These are phyloP conservation scores for Tipula vernalis DNA, from an alignment of 2,888 invertebrate genomes.

Conservation along the genomic window DNA sequence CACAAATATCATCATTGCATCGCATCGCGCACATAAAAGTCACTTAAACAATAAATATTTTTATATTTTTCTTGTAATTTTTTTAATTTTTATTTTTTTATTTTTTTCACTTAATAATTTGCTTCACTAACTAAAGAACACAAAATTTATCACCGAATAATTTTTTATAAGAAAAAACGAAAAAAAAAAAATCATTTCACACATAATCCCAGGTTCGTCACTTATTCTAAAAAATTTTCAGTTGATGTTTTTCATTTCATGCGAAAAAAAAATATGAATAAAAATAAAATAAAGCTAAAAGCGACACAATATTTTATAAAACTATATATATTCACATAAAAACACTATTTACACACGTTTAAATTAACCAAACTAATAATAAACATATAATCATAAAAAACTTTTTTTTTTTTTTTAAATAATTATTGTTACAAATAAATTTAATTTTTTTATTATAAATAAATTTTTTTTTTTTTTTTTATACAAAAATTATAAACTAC, in stretches of 20 bases:
- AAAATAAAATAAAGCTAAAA: neutral
- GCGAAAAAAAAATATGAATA: neutral
- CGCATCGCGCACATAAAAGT: neutral
- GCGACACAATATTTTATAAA: neutral
- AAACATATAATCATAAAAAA: neutral
- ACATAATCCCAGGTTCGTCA: neutral
- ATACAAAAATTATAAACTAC: conserved; percentile 5
- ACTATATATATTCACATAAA: neutral
- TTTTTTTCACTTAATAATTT: neutral
- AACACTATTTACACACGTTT: neutral
- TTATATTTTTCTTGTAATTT: neutral
- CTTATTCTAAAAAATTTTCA: neutral
- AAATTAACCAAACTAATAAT: neutral
- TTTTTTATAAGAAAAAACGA: neutral
- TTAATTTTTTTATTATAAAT: neutral
- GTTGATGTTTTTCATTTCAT: neutral
- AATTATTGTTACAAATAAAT: neutral
- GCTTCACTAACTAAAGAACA: neutral
- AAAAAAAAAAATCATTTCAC: neutral
- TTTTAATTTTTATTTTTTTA: neutral
- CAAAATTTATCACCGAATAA: neutral
- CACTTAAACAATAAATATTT: neutral
- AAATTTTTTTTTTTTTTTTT: neutral
- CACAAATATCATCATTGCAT: neutral
- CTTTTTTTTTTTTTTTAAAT: neutral